Conservation (phyloP, 2,888 invertebrate genomes). For the Papilio demoleus region DNA sequence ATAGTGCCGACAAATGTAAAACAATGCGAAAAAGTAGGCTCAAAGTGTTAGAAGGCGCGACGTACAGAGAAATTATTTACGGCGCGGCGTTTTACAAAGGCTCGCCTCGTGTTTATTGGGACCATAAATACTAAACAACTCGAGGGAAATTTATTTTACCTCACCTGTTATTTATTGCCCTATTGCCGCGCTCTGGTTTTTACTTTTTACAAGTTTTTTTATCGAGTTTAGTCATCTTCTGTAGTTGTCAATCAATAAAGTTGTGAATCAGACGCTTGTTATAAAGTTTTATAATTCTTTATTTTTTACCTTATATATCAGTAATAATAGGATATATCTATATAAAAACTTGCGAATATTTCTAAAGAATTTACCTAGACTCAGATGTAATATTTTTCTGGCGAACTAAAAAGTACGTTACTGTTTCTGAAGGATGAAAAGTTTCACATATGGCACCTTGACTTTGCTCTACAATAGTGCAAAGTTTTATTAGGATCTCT, state of each 20-base stretch:
- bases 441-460: no score
- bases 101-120: slow-evolving; percentile 73
- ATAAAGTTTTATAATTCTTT: background rate
- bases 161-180: slow-evolving; percentile 78
- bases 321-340: no score
- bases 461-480: no score
- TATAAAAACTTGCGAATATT: no score
- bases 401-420: no score
- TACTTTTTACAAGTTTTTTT: slow-evolving; percentile 49
- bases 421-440: no score
- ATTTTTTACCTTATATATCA: background rate
- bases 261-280: background rate
- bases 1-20: slow-evolving; percentile 19
- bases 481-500: no score
- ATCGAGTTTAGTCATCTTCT: slow-evolving; percentile 40
- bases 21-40: slow-evolving; percentile 47
- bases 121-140: slow-evolving; percentile 81
- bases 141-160: slow-evolving; percentile 77
- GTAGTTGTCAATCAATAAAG: slow-evolving; percentile 23
- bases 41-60: slow-evolving; percentile 71
- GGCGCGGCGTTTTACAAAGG: slow-evolving; percentile 78
- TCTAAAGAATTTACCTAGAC: no score
- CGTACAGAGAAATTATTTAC: slow-evolving; percentile 79
- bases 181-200: slow-evolving; percentile 64
- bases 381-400: no score